Base-by-base conservation (phyloP, 1,140 invertebrate species). In the Ridgeia piscesae region DNA sequence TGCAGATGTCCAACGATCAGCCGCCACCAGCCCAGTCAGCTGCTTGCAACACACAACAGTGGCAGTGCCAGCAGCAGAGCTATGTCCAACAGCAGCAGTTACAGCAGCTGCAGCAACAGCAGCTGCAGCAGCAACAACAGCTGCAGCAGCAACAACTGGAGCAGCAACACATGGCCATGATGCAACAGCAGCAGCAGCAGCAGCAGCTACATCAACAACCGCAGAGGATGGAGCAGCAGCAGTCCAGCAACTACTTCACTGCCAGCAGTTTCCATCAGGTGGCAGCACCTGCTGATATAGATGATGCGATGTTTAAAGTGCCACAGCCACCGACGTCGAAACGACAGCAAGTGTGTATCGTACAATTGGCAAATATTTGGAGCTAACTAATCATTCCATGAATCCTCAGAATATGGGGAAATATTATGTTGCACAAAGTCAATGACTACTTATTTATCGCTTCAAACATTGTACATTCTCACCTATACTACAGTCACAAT, bases 281-380 rank as follows among this genome's bases (percentile, higher is more conserved):
- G 58, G 58, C 58, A 77, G 14, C 58, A 77, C 58, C 6, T 77
- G 58, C 14, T 31, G 58, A 77, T 17, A 21, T 77, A 31, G 58
- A 77, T 21, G 58, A 31, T 77, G 58, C 58, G 27, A 77, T 77
- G n/a, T 42, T 33, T 48, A 93, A 34, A 8, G 95, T 96, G 91
- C 95, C 95, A 33, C 94, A 95, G 31, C 94, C 95, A 92, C 94
- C 91, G 42, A 91, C 42, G 34, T 58, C 91, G 35, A 42, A 58
- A 17, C 91, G 58, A 31, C 58, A 77, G 27, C 58, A 77, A 77
- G 58, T 77, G 58, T 77, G 58, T 77, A 77, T 77, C 4, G 27
- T 77, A 77, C 11, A 77, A 14, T 77, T 77, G 27, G 58, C 58
- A 27, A 77, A 77, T 77, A 77, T 0, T 77, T 77, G 11, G 27